Percentiles rank a stretch among this genome's conserved stretches.
These are phyloP conservation scores for Uria lomvia DNA, from an alignment of 2,113 vertebrate species.

Conservation along the genomic window DNA sequence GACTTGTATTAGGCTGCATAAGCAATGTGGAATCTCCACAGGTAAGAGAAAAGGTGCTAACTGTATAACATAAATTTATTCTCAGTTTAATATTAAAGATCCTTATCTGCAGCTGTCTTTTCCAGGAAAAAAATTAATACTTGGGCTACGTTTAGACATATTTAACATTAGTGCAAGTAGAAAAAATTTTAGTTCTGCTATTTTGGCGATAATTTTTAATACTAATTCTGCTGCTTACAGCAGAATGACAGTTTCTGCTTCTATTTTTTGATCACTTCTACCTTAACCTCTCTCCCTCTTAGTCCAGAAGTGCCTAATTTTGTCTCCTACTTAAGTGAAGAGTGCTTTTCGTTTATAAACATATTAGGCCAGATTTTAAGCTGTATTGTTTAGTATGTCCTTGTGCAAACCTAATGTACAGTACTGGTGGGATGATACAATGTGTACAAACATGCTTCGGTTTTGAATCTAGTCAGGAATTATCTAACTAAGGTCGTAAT, in stretches of 20 bases:
- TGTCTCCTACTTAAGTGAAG: not conserved
- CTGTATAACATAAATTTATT: not conserved
- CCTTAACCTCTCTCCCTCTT: not conserved
- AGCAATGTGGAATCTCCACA: not conserved
- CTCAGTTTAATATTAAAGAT: not conserved
- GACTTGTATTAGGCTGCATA: not conserved
- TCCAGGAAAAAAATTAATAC: not conserved
- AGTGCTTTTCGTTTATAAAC: not conserved
- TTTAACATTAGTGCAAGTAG: not conserved
- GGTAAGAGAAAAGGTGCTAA: not conserved
- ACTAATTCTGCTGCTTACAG: not conserved
- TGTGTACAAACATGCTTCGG: not conserved
- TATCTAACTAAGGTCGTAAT: not conserved
- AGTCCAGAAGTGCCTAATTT: not conserved
- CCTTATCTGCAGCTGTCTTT: not conserved
- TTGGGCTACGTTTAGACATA: not conserved
- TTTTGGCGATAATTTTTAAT: not conserved
- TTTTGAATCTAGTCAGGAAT: not conserved
- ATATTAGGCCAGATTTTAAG: not conserved
- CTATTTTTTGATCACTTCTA: not conserved
- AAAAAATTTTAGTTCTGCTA: not conserved
- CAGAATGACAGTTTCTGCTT: not conserved
- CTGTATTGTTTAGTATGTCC: not conserved
- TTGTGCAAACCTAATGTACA: not conserved
- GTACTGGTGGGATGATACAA: not conserved